Evolutionary conservation across 1,140 invertebrate genomes (phyloP).

Genomic region (Orchestia grillus): DNA sequence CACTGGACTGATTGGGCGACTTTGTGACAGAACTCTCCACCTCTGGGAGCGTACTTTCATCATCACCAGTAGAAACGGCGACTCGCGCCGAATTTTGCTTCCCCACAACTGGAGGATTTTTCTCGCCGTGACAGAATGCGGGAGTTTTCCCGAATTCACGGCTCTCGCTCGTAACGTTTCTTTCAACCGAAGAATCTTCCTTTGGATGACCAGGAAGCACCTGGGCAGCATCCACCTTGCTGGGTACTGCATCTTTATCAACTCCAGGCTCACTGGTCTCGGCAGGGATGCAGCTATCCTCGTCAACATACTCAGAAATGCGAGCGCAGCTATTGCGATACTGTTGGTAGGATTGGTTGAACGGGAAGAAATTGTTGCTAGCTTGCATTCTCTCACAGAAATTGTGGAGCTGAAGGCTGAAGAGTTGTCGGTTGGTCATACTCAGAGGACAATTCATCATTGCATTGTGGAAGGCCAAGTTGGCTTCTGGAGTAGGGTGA

Average conservation of each 20-base stretch:
- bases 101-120: not conserved
- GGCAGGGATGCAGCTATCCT: not conserved
- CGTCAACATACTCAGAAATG: not conserved
- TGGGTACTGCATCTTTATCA: not conserved
- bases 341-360: constrained; percentile 36
- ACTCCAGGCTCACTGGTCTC: not conserved
- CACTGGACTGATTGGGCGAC: no score
- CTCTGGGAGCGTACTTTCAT: no score
- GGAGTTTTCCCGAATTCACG: not conserved
- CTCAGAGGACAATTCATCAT: constrained; percentile 33
- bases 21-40: no score
- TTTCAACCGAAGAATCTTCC: not conserved
- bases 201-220: not conserved
- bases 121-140: not conserved
- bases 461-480: constrained; percentile 37
- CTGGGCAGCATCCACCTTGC: not conserved
- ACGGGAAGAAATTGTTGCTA: constrained; percentile 21
- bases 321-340: constrained; percentile 20
- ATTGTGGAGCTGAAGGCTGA: constrained; percentile 33
- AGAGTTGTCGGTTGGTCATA: constrained; percentile 48
- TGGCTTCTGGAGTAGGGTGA: not conserved
- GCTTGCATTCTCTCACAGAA: constrained; percentile 50
- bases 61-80: no score
- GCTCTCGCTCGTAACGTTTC: not conserved
- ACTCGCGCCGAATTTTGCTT: no score